These are phyloP conservation scores for Sinocyclocheilus maitianheensis DNA, from an alignment of 2,113 vertebrate species.

Conservation along the genomic window DNA sequence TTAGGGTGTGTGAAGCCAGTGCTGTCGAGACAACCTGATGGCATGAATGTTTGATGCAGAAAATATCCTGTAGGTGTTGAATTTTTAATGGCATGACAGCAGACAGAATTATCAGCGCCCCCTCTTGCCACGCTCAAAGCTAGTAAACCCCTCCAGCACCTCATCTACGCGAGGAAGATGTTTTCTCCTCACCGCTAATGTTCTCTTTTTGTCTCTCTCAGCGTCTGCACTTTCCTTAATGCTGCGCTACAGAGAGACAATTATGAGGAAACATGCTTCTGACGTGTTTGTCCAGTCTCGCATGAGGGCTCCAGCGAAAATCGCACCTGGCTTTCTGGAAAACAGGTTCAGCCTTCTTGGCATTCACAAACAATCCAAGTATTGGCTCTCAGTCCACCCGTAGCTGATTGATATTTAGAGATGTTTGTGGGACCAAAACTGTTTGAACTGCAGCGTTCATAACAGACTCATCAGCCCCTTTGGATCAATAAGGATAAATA, in stretches of 20 bases:
- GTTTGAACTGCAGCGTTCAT: constrained; percentile 71
- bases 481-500: constrained; percentile 78
- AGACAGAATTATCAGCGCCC: constrained; percentile 57
- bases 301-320: not conserved
- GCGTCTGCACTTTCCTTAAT: not conserved
- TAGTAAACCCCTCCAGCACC: constrained; percentile 37
- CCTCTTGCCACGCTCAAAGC: constrained; percentile 40
- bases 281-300: constrained; percentile 27
- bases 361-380: constrained; percentile 64
- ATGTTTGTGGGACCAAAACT: constrained; percentile 70
- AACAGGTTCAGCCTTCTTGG: constrained; percentile 54
- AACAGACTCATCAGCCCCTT: constrained; percentile 73
- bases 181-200: constrained; percentile 31
- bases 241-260: not conserved
- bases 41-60: constrained; percentile 72
- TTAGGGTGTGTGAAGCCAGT: constrained; percentile 46
- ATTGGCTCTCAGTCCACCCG: constrained; percentile 48
- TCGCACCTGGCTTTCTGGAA: not conserved
- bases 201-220: constrained; percentile 41
- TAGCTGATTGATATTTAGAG: constrained; percentile 74
- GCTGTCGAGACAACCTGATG: constrained; percentile 62
- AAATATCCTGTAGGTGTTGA: constrained; percentile 71
- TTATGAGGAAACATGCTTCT: not conserved
- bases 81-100: constrained; percentile 69
- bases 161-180: constrained; percentile 8